These are phyloP conservation scores for Oryzias woworae DNA, from an alignment of 2,113 vertebrate genomes.

Conservation along the genomic window DNA sequence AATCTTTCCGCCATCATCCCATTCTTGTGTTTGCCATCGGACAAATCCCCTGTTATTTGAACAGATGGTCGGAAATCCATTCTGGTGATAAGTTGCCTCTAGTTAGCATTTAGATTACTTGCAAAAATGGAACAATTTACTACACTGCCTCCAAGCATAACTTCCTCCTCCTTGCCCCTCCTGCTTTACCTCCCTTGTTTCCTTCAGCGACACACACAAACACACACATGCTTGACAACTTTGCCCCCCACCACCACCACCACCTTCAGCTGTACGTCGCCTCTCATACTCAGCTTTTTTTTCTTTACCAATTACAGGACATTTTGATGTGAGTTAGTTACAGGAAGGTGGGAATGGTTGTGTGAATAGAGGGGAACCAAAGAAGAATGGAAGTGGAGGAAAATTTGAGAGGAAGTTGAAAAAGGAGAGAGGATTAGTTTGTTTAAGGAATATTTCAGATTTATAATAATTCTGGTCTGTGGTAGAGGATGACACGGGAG, in stretches of 20 bases:
- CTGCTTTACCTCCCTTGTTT: constrained; percentile 31
- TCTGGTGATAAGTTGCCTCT: constrained; percentile 99
- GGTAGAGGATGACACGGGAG: too few relatives aligned
- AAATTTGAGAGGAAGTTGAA: background rate
- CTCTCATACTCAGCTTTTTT: constrained; percentile 36
- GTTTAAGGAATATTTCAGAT: too few relatives aligned
- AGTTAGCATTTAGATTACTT: constrained; percentile 99
- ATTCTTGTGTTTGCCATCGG: constrained; percentile 99
- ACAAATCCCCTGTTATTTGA: constrained; percentile 99
- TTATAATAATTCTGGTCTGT: too few relatives aligned
- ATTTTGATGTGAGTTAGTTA: constrained; percentile 89
- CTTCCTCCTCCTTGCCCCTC: constrained; percentile 76
- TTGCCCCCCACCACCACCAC: constrained; percentile 3
- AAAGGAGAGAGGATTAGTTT: background rate
- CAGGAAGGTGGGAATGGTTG: constrained; percentile 51
- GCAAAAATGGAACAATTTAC: constrained; percentile 99
- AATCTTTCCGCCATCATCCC: constrained; percentile 99
- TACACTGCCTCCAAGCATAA: constrained; percentile 99
- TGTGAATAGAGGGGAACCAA: background rate
- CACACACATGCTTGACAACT: constrained; percentile 19
- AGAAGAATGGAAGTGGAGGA: background rate
- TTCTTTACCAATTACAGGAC: constrained; percentile 96
- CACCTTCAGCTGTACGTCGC: constrained; percentile 31
- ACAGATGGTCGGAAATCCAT: constrained; percentile 99
- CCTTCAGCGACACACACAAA: constrained; percentile 24